Percentiles rank a stretch among this genome's conserved stretches.
Evolutionary conservation across 2,113 vertebrate species (phyloP).

Genomic region (Opisthocomus hoazin): DNA sequence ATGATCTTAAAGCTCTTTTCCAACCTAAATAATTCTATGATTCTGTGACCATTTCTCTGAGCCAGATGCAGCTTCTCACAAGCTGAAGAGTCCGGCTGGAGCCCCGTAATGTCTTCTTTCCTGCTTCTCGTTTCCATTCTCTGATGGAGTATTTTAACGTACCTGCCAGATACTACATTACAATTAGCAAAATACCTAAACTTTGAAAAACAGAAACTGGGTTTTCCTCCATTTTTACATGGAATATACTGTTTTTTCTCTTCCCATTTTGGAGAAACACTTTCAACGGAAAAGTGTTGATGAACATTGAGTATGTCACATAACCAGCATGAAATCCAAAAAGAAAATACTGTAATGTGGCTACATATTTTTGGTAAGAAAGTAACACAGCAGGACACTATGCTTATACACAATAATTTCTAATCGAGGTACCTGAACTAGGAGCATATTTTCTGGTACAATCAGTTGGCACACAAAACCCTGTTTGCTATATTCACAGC

Average conservation of each 20-base stretch:
- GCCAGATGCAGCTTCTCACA: no score
- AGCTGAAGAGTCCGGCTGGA: background rate
- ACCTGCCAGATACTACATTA: background rate
- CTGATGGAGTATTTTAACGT: background rate
- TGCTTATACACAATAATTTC: background rate
- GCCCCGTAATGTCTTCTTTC: background rate
- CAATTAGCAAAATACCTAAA: background rate
- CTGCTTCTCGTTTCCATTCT: background rate
- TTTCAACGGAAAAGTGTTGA: background rate
- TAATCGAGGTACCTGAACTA: background rate
- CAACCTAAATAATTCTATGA: background rate
- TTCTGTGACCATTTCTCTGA: background rate
- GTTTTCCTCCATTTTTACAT: background rate
- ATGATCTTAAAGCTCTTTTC: background rate
- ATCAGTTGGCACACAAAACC: background rate
- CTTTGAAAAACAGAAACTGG: background rate
- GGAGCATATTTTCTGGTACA: background rate
- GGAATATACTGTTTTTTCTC: background rate
- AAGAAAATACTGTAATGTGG: no score
- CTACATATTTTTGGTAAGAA: background rate
- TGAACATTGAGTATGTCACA: background rate
- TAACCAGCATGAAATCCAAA: background rate
- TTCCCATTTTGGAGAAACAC: background rate
- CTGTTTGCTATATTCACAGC: background rate
- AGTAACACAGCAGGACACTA: background rate